Evolutionary conservation across 2,797 vertebrate species (phyloP).

Genomic region (Dermochelys coriacea): DNA sequence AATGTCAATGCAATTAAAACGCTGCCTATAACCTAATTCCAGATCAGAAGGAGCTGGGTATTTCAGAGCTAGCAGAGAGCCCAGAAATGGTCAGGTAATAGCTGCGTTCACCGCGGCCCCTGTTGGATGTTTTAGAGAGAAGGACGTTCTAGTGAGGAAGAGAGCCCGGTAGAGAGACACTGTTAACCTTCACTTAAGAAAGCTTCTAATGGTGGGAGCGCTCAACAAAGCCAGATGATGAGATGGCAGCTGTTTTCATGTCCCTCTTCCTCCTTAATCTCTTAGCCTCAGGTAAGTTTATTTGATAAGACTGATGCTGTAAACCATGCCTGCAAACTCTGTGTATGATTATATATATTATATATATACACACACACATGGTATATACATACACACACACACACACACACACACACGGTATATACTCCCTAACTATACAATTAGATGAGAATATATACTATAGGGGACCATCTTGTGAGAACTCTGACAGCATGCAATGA

Average conservation of each 20-base stretch:
- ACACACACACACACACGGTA: not conserved
- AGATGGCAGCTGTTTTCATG: constrained; percentile 17
- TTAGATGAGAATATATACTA: not conserved
- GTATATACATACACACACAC: too few relatives aligned
- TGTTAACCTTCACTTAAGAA: not conserved
- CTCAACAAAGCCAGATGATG: not conserved
- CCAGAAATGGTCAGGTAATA: not conserved
- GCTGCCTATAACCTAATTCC: constrained; percentile 20
- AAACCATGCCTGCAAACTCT: not conserved
- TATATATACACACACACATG: too few relatives aligned
- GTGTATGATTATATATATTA: too few relatives aligned
- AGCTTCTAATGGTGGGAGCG: not conserved
- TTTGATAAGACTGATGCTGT: not conserved
- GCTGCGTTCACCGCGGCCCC: not conserved
- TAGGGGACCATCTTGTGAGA: not conserved
- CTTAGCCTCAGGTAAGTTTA: constrained; percentile 48
- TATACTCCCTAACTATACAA: not conserved
- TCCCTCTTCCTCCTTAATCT: constrained; percentile 26
- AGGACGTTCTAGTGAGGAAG: too few relatives aligned
- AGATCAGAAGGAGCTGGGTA: constrained; percentile 4
- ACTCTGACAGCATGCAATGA: not conserved
- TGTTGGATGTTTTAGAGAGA: not conserved
- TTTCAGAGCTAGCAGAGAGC: not conserved
- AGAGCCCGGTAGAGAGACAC: too few relatives aligned
- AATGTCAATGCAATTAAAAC: constrained; percentile 46